Evolutionary conservation across 2,888 invertebrate genomes (phyloP).

Genomic region (Tachina lurida): DNA sequence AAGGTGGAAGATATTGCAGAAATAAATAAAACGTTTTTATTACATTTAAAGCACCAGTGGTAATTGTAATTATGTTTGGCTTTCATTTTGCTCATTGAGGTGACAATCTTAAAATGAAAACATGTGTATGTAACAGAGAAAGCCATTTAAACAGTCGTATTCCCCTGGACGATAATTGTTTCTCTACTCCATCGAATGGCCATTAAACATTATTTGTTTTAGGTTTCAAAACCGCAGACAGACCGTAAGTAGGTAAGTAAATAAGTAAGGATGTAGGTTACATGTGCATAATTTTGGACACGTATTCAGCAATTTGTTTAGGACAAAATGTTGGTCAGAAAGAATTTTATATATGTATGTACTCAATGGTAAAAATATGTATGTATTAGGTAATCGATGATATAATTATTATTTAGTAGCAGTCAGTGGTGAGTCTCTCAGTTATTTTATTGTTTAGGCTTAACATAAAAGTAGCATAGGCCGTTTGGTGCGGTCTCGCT

Average conservation of each 20-base stretch:
- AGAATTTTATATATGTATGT: background rate
- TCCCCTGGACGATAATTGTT: background rate
- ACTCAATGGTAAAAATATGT: no score
- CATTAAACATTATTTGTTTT: conserved; percentile 52
- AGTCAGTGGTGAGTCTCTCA: no score
- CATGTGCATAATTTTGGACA: conserved; percentile 16
- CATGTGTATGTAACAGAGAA: background rate
- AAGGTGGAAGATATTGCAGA: background rate
- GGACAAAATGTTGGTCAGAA: no score
- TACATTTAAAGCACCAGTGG: conserved; percentile 41
- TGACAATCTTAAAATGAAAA: conserved; percentile 41
- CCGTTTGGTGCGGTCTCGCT: no score
- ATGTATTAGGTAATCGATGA: no score
- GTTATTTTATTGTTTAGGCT: no score
- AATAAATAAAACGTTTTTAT: conserved; percentile 34
- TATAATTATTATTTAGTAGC: no score
- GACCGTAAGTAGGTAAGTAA: background rate
- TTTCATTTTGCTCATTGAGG: conserved; percentile 40
- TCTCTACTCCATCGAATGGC: background rate
- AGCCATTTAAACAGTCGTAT: background rate
- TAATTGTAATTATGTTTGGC: conserved; percentile 51
- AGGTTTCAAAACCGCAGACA: conserved; percentile 30
- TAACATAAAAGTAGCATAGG: no score
- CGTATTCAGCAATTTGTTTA: no score
- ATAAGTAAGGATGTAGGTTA: background rate